Conservation (phyloP, 2,113 vertebrate species). For the Romanogobio albipinnatus region DNA sequence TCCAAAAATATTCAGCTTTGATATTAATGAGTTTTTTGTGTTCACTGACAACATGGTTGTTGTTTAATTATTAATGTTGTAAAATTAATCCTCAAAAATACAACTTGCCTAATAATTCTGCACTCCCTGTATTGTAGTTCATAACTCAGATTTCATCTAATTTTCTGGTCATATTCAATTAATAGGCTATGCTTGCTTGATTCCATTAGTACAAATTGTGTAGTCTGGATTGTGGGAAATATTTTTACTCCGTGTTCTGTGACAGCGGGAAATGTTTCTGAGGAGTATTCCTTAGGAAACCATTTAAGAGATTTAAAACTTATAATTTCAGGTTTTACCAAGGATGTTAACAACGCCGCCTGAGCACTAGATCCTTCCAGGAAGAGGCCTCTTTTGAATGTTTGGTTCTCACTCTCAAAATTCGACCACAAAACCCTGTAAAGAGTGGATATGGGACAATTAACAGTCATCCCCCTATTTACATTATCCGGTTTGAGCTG, state of each 20-base stretch:
- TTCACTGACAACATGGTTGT: no score
- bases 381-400: not conserved
- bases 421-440: constrained; percentile 19
- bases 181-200: not conserved
- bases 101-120: no score
- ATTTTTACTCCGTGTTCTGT: constrained; percentile 8
- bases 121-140: not conserved
- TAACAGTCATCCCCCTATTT: not conserved
- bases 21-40: no score
- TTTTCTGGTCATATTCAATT: not conserved
- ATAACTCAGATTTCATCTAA: not conserved
- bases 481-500: constrained; percentile 4
- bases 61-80: no score
- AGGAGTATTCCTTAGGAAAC: constrained; percentile 17
- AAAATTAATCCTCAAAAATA: no score
- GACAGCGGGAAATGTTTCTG: not conserved
- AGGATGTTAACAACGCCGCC: not conserved
- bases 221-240: constrained; percentile 1
- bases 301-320: constrained; percentile 23
- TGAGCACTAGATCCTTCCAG: not conserved
- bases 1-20: no score
- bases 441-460: constrained; percentile 2
- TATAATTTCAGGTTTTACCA: constrained; percentile 30
- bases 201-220: not conserved
- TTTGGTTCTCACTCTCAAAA: constrained; percentile 8